Evolutionary conservation across 2,888 invertebrate species (phyloP).

Genomic region (Cheilosia grossa): DNA sequence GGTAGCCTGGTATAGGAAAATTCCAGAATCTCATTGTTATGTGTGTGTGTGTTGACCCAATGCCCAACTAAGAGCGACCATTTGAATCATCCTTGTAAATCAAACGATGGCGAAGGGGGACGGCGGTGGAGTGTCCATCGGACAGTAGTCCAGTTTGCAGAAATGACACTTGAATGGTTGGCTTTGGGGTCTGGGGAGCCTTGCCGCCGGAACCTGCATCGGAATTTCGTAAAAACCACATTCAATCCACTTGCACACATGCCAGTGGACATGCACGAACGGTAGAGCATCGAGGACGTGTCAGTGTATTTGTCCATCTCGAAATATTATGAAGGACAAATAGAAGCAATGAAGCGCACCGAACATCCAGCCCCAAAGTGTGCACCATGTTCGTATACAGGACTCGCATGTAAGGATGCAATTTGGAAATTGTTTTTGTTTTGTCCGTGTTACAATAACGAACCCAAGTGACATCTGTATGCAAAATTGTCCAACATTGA

Average conservation of each 20-base stretch:
- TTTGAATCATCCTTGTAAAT: conserved; percentile 58
- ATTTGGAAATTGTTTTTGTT: conserved; percentile 62
- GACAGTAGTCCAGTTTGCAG: conserved; percentile 63
- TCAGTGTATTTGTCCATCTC: conserved; percentile 67
- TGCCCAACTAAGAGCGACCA: conserved; percentile 70
- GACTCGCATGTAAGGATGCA: conserved; percentile 42
- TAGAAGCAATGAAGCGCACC: conserved; percentile 68
- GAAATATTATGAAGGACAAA: conserved; percentile 73
- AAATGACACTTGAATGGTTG: conserved; percentile 70
- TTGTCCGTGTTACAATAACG: conserved; percentile 70
- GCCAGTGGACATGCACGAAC: background rate
- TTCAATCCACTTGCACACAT: conserved; percentile 63
- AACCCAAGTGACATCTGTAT: conserved; percentile 74
- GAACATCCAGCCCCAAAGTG: conserved; percentile 8
- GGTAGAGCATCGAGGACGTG: conserved; percentile 33
- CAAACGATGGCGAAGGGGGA: conserved; percentile 24
- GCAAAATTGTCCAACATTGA: conserved; percentile 74
- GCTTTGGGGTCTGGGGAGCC: conserved; percentile 5
- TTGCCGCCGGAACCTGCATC: conserved; percentile 54
- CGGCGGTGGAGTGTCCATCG: background rate
- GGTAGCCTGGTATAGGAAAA: conserved; percentile 20
- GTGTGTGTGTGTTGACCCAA: conserved; percentile 55
- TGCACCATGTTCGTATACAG: background rate
- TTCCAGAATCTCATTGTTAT: conserved; percentile 59
- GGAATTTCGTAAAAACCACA: conserved; percentile 68